A percentile compares a stretch with the other conserved stretches of the same genome.
These are phyloP conservation scores for Arctopsyche grandis DNA, from an alignment of 1,140 invertebrate species.

Conservation along the genomic window DNA sequence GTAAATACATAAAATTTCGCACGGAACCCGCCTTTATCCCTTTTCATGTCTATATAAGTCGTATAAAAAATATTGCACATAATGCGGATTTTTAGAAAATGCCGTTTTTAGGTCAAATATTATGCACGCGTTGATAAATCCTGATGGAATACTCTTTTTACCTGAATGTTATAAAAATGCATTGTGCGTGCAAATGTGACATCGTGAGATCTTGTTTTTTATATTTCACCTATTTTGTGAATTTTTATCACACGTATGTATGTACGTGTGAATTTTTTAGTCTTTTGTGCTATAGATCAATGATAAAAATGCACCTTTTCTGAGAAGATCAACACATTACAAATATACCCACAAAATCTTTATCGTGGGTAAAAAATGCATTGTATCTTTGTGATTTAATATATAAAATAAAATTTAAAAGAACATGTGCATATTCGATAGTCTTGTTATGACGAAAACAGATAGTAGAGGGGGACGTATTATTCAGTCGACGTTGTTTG, in stretches of 20 bases:
- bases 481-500: slow-evolving; percentile 39
- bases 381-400: too few relatives aligned
- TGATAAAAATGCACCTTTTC: slow-evolving; percentile 15
- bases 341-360: too few relatives aligned
- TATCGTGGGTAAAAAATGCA: too few relatives aligned
- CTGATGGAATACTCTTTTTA: slow-evolving; percentile 46
- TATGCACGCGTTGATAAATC: slow-evolving; percentile 50
- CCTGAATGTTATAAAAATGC: slow-evolving; percentile 34
- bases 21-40: slow-evolving; percentile 23
- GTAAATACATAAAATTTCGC: slow-evolving; percentile 20
- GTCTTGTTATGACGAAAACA: background rate
- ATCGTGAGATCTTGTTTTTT: slow-evolving; percentile 19
- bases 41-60: slow-evolving; percentile 3
- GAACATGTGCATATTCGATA: background rate
- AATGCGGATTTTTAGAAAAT: background rate
- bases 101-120: slow-evolving; percentile 54
- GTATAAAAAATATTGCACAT: too few relatives aligned
- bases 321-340: background rate
- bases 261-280: background rate
- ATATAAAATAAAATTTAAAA: too few relatives aligned
- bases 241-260: slow-evolving; percentile 10
- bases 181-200: background rate
- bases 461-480: background rate
- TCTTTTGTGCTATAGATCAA: background rate
- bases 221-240: background rate